A percentile compares a stretch with the other conserved stretches of the same genome.
Conservation (phyloP, 2,888 invertebrate genomes). For the Gisinianus flammeolus region DNA sequence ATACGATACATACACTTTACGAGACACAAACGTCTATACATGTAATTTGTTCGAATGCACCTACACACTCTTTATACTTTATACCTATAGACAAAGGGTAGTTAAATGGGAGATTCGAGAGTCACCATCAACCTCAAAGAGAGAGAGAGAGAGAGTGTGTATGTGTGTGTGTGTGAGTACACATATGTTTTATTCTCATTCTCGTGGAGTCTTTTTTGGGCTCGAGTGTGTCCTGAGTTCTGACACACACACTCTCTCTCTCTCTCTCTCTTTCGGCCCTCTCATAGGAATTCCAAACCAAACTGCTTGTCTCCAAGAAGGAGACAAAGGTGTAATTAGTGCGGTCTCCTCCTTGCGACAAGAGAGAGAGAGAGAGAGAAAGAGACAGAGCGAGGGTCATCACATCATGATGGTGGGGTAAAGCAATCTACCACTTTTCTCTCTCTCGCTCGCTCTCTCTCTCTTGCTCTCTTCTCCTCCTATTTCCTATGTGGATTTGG, state of each 20-base stretch:
- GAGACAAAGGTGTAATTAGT: conserved; percentile 17
- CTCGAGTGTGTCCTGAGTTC: not conserved
- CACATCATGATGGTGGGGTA: not conserved
- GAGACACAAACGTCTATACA: not conserved
- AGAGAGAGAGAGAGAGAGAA: no score
- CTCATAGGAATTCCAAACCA: conserved; percentile 11
- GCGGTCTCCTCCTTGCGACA: conserved; percentile 11
- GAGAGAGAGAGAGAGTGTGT: not conserved
- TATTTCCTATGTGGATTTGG: not conserved
- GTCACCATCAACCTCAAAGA: not conserved
- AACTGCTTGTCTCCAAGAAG: conserved; percentile 21
- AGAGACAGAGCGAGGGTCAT: not conserved
- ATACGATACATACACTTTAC: not conserved
- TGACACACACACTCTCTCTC: not conserved
- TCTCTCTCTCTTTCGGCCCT: not conserved
- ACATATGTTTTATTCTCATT: conserved; percentile 4
- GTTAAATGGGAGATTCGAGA: not conserved
- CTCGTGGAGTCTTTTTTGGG: not conserved
- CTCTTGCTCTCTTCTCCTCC: not conserved
- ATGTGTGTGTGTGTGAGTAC: not conserved
- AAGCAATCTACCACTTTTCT: no score
- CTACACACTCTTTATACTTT: no score
- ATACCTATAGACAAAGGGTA: not conserved
- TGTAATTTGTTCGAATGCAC: not conserved
- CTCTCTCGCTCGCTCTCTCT: not conserved